Conservation (phyloP, 1,140 invertebrate species). For the Pogonus chalceus region DNA sequence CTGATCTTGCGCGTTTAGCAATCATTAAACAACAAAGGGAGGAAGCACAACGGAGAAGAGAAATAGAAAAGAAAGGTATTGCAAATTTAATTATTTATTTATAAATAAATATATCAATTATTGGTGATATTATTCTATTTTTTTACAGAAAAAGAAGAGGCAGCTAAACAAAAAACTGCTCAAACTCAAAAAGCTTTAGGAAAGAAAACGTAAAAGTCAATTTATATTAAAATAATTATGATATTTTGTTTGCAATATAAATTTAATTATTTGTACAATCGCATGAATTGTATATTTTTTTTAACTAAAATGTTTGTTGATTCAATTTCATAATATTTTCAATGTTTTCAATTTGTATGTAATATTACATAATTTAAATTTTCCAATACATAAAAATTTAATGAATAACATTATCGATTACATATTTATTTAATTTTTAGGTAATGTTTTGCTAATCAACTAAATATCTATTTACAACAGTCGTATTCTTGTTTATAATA, state of each 20-base stretch:
- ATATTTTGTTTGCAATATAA: not conserved
- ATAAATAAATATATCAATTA: not conserved
- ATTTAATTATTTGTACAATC: not conserved
- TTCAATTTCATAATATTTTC: not conserved
- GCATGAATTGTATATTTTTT: not conserved
- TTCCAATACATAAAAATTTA: no score
- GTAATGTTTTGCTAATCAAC: no score
- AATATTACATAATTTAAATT: not conserved
- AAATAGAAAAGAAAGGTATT: conserved; percentile 71
- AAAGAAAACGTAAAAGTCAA: conserved; percentile 22
- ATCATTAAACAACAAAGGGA: conserved; percentile 89
- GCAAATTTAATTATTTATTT: not conserved
- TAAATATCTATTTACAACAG: no score
- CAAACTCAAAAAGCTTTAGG: conserved; percentile 32
- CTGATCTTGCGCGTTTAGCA: conserved; percentile 82
- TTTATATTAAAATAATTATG: not conserved
- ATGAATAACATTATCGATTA: no score
- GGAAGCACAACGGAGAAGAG: conserved; percentile 82
- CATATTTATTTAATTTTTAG: no score
- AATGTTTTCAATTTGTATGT: not conserved
- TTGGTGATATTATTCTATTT: not conserved
- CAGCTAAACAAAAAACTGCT: conserved; percentile 30
- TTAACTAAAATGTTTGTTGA: not conserved
- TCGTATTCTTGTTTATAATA: no score
- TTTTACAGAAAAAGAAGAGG: conserved; percentile 31